Percentiles rank a stretch among this genome's conserved stretches.
phyloP scores from a whole-genome alignment of 1,140 invertebrate species.

The Macrobrachium nipponense region DNA sequence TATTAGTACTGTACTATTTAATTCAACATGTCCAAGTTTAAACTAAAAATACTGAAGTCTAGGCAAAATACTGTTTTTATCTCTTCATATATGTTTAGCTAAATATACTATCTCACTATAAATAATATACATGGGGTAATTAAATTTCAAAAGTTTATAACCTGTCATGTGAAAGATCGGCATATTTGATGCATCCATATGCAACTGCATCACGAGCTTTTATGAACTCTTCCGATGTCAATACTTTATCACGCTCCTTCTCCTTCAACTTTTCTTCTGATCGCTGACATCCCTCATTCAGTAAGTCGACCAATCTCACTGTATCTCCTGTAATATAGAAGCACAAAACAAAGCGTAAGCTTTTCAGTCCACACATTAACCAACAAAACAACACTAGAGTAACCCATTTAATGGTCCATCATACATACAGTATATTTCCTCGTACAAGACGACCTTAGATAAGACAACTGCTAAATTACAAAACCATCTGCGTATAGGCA shows the following conservation, averaged over 20 bases:
- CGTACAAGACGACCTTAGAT: too few species aligned
- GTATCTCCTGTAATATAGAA: constrained; percentile 76
- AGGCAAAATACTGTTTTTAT: too few species aligned
- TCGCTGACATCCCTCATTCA: constrained; percentile 86
- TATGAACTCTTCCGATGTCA: constrained; percentile 86
- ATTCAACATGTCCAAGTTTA: too few species aligned
- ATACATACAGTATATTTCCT: too few species aligned
- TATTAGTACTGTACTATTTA: too few species aligned
- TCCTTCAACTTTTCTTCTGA: constrained; percentile 85
- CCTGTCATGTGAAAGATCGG: constrained; percentile 92
- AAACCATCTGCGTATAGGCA: too few species aligned
- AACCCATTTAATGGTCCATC: not conserved
- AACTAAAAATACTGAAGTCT: too few species aligned
- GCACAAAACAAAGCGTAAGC: not conserved
- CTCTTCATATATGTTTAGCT: too few species aligned
- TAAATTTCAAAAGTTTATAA: constrained; percentile 11
- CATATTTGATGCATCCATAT: constrained; percentile 99
- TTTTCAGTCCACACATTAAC: not conserved
- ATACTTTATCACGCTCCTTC: constrained; percentile 89
- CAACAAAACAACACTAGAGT: not conserved
- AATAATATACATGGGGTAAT: not conserved
- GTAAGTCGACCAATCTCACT: constrained; percentile 87
- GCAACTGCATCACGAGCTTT: constrained; percentile 90
- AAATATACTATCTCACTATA: not conserved
- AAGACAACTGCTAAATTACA: too few species aligned